A percentile compares a stretch with the other conserved stretches of the same genome.
These are phyloP conservation scores for Ectobius pallidus DNA, from an alignment of 2,888 invertebrate species.

Conservation along the genomic window DNA sequence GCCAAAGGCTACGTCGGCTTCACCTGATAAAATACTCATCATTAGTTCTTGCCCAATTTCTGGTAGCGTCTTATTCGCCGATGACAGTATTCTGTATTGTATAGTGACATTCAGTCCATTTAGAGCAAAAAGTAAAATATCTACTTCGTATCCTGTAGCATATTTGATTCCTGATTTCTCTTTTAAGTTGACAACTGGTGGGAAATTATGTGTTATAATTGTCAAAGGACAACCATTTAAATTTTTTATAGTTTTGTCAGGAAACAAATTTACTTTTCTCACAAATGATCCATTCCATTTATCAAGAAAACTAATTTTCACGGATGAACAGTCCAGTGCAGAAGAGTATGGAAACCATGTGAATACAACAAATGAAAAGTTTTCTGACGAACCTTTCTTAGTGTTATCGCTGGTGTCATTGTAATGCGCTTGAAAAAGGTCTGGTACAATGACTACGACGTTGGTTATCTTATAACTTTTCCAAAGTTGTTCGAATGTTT, in stretches of 20 bases:
- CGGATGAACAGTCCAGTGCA: background rate
- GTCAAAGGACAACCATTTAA: background rate
- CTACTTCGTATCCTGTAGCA: no score
- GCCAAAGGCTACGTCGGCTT: background rate
- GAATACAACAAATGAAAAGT: background rate
- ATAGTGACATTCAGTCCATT: background rate
- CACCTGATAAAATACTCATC: background rate
- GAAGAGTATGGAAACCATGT: background rate
- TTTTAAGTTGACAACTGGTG: background rate
- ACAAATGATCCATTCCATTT: background rate
- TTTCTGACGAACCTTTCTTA: no score
- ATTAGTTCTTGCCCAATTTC: no score
- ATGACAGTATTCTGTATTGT: background rate
- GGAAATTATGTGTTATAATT: background rate
- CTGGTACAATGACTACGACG: no score
- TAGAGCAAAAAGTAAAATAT: no score
- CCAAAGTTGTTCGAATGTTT: no score
- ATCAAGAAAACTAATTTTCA: background rate
- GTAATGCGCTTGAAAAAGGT: no score
- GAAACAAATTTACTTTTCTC: background rate
- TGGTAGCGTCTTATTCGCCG: no score
- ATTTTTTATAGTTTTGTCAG: background rate
- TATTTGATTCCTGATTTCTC: no score
- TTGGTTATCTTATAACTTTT: no score
- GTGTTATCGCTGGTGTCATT: no score